Evolutionary conservation across 2,113 vertebrate genomes (phyloP).

Genomic region (Xiphorhynchus elegans): DNA sequence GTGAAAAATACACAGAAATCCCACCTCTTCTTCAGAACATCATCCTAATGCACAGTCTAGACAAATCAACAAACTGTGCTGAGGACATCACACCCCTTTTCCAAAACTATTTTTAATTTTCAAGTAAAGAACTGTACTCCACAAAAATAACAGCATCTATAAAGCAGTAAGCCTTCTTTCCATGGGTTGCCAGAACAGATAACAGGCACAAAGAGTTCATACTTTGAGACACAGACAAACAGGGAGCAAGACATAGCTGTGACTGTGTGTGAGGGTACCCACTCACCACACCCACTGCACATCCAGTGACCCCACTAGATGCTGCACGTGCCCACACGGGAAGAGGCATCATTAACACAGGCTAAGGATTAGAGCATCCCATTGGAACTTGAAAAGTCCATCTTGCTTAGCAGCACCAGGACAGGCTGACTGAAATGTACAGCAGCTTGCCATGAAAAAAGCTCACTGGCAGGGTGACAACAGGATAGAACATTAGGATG

Average conservation of each 20-base stretch:
- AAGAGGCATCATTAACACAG: background rate
- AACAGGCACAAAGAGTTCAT: background rate
- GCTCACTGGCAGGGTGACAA: background rate
- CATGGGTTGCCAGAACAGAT: background rate
- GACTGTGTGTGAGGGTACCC: background rate
- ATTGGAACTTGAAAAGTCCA: background rate
- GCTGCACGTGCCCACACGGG: background rate
- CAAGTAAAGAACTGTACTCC: background rate
- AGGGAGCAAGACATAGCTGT: background rate
- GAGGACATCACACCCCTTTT: background rate
- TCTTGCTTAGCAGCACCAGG: background rate
- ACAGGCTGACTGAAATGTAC: background rate
- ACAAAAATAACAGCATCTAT: background rate
- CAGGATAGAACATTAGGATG: rapidly evolving
- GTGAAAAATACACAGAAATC: background rate
- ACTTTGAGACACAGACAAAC: background rate
- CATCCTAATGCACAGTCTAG: background rate
- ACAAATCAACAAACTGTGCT: background rate
- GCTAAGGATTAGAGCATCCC: background rate
- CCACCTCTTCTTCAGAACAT: background rate
- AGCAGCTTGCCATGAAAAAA: background rate
- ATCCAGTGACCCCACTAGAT: background rate
- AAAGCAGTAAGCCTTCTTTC: background rate
- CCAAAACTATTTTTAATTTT: background rate
- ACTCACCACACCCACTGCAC: background rate